These are phyloP conservation scores for Brachionus asplanchnoidis DNA, from an alignment of 1,140 invertebrate species.

Conservation along the genomic window DNA sequence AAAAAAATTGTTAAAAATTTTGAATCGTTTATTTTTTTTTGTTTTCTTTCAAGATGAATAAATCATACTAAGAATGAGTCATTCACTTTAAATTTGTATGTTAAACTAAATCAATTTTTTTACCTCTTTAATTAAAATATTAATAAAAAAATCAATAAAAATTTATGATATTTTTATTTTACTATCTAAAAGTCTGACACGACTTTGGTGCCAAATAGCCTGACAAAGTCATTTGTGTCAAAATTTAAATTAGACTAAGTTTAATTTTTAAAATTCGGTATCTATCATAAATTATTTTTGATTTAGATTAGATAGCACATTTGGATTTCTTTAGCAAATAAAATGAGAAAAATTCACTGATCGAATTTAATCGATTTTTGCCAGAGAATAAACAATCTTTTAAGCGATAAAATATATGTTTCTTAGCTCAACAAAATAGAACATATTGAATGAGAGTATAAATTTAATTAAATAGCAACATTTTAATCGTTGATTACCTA, in stretches of 20 bases:
- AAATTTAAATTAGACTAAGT: neutral
- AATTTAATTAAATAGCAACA: slow-evolving; percentile 5
- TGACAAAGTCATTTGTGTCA: neutral
- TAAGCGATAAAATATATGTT: neutral
- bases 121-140: neutral
- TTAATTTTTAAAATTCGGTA: neutral
- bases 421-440: neutral
- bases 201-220: no score
- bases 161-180: neutral
- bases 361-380: neutral
- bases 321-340: neutral
- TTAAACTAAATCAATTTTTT: neutral
- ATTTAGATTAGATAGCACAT: neutral
- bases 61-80: neutral
- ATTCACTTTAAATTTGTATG: neutral
- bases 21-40: no score
- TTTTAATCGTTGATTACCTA: neutral
- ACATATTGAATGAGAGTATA: neutral
- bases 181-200: neutral
- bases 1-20: no score
- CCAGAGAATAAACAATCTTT: neutral
- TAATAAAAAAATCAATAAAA: neutral
- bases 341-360: neutral
- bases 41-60: neutral
- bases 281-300: neutral